Conservation (phyloP, 2,888 invertebrate genomes). For the Orgyia antiqua region DNA sequence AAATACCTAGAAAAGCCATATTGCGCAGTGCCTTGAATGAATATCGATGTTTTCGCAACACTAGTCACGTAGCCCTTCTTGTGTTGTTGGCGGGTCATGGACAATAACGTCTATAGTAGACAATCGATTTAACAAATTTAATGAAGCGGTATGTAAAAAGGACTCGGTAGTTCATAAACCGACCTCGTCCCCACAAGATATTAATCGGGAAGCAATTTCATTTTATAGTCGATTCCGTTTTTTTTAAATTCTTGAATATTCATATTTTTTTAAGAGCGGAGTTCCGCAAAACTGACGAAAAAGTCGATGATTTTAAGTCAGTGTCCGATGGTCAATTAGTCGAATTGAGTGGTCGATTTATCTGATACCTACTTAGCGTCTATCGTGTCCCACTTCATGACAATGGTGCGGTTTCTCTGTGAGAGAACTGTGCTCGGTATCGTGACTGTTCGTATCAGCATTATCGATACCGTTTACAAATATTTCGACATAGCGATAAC, state of each 20-base stretch:
- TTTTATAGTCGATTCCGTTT: constrained; percentile 22
- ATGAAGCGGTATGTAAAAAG: constrained; percentile 7
- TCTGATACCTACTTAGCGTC: constrained; percentile 32
- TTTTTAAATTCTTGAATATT: constrained; percentile 23
- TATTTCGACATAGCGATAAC: constrained; percentile 69
- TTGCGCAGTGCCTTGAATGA: constrained; percentile 26
- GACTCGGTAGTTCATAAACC: constrained; percentile 5
- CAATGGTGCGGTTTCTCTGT: constrained; percentile 40
- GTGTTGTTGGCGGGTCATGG: constrained; percentile 28
- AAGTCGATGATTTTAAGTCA: constrained; percentile 14
- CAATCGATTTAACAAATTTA: constrained; percentile 15
- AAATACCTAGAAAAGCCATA: constrained; percentile 35
- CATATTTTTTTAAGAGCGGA: constrained; percentile 13
- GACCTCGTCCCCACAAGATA: constrained; percentile 12
- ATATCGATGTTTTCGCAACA: constrained; percentile 39
- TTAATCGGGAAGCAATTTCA: constrained; percentile 16
- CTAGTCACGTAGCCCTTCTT: constrained; percentile 32
- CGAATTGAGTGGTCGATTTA: constrained; percentile 36
- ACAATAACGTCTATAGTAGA: constrained; percentile 18
- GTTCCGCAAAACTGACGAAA: constrained; percentile 4
- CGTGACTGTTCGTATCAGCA: constrained; percentile 48
- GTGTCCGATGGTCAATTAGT: constrained; percentile 33
- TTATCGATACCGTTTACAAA: constrained; percentile 68
- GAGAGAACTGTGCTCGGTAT: constrained; percentile 34
- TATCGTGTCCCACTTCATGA: constrained; percentile 47